Conservation (phyloP, 2,888 invertebrate genomes). For the Acrobasis consociella region DNA sequence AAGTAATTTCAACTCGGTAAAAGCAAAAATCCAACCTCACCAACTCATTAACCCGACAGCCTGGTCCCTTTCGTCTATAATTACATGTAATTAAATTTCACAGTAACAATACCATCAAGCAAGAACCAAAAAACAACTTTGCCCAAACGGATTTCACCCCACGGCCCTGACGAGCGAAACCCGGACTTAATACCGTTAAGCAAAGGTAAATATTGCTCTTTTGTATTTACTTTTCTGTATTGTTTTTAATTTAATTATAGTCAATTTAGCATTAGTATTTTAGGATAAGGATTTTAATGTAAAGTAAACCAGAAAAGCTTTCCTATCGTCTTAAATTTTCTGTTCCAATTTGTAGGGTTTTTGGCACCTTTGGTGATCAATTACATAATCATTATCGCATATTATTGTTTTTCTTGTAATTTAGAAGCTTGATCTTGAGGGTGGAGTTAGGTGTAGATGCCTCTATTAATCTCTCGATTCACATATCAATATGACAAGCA, state of each 20-base stretch:
- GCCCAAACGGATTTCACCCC: constrained; percentile 82
- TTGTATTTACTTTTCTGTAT: constrained; percentile 20
- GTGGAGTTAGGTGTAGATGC: too few species aligned
- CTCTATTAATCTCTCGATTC: too few species aligned
- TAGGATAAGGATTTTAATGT: too few species aligned
- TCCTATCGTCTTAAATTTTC: too few species aligned
- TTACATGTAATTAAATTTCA: constrained; percentile 32
- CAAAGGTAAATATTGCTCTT: constrained; percentile 84
- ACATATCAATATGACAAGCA: too few species aligned
- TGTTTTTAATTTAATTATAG: not conserved
- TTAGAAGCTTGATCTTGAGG: too few species aligned
- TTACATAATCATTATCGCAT: too few species aligned
- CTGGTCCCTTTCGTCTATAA: constrained; percentile 24
- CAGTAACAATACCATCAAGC: constrained; percentile 69
- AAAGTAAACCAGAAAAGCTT: too few species aligned
- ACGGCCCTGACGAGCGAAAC: constrained; percentile 91
- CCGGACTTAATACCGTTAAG: constrained; percentile 94
- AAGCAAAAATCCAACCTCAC: constrained; percentile 16
- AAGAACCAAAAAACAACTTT: constrained; percentile 85
- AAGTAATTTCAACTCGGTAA: constrained; percentile 10
- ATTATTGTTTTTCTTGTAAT: too few species aligned
- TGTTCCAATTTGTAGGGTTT: too few species aligned
- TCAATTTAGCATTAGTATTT: too few species aligned
- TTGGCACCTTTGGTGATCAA: too few species aligned
- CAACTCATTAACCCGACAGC: constrained; percentile 24